phyloP scores from a whole-genome alignment of 2,113 vertebrate genomes.

The Dolichotis patagonum region DNA sequence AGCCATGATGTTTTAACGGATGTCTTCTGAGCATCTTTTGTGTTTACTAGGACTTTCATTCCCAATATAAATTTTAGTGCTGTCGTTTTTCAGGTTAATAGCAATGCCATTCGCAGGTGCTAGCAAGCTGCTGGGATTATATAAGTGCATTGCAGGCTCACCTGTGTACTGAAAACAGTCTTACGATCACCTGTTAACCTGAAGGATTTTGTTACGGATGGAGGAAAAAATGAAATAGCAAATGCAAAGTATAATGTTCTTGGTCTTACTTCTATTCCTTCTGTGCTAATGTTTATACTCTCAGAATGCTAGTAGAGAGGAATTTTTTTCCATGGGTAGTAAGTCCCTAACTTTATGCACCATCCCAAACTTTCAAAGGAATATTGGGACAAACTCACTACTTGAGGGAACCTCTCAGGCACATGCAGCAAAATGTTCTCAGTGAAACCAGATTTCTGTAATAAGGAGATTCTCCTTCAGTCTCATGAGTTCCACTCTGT shows the following conservation, averaged over 20 bases:
- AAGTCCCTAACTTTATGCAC: not conserved
- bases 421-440: not conserved
- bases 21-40: not conserved
- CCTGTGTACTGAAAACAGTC: not conserved
- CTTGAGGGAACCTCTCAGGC: not conserved
- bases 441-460: not conserved
- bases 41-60: conserved; percentile 32
- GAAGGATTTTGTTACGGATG: not conserved
- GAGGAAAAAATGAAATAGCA: not conserved
- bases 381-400: not conserved
- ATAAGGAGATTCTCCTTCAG: not conserved
- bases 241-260: not conserved
- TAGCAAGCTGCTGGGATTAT: not conserved
- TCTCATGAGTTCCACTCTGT: not conserved
- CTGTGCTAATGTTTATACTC: not conserved
- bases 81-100: not conserved
- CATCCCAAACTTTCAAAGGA: not conserved
- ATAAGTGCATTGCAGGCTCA: not conserved
- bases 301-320: not conserved
- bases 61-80: not conserved
- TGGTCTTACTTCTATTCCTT: not conserved
- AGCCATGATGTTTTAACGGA: not conserved
- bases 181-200: not conserved
- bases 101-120: not conserved
- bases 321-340: not conserved